A percentile compares a stretch with the other conserved stretches of the same genome.
Conservation (phyloP, 2,113 vertebrate species). For the Caracal caracal region DNA sequence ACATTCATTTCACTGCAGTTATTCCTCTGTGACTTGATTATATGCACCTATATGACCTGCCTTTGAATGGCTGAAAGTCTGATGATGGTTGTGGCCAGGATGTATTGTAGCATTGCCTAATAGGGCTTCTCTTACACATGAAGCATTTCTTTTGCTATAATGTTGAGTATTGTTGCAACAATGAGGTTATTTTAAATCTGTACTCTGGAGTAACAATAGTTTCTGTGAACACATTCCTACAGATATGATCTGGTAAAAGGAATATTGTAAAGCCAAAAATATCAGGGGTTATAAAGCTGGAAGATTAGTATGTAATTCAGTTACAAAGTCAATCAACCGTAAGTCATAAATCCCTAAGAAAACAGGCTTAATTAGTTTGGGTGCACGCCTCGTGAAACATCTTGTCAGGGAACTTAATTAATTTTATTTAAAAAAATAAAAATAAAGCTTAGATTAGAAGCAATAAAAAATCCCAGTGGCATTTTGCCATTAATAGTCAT, state of each 20-base stretch:
- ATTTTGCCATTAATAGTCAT: slow-evolving; percentile 37
- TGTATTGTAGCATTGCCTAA: neutral
- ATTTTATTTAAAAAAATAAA: slow-evolving; percentile 60
- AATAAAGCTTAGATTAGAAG: slow-evolving; percentile 55
- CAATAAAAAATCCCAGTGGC: slow-evolving; percentile 43
- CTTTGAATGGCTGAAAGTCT: neutral
- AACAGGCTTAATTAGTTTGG: slow-evolving; percentile 76
- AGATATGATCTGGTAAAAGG: neutral
- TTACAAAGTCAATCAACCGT: slow-evolving; percentile 65
- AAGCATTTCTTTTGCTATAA: neutral
- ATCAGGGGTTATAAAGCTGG: slow-evolving; percentile 26
- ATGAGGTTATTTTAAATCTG: neutral
- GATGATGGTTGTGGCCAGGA: neutral
- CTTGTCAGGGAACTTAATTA: slow-evolving; percentile 71
- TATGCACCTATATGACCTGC: neutral
- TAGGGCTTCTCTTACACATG: neutral
- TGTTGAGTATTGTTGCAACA: neutral
- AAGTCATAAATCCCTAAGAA: slow-evolving; percentile 69
- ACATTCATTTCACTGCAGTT: neutral
- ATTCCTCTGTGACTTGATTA: neutral
- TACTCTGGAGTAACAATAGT: neutral
- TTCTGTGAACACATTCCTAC: neutral
- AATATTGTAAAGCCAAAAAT: slow-evolving; percentile 43
- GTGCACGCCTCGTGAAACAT: slow-evolving; percentile 54
- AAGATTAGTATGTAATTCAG: slow-evolving; percentile 73